A percentile compares a stretch with the other conserved stretches of the same genome.
These are phyloP conservation scores for Caenorhabditis inopinata DNA, from an alignment of 1,140 invertebrate genomes.

Conservation along the genomic window DNA sequence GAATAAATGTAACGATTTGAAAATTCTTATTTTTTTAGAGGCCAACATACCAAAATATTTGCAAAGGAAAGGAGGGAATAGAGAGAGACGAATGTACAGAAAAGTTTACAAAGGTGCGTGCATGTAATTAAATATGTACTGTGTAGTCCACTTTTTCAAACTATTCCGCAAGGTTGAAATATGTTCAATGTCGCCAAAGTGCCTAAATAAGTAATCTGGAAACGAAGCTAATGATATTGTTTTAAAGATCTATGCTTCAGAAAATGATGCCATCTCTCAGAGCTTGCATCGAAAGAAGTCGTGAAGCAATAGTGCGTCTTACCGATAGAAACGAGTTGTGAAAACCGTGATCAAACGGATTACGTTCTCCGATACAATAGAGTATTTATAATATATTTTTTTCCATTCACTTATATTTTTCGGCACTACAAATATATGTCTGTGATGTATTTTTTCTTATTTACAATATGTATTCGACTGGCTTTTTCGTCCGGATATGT, in stretches of 20 bases:
- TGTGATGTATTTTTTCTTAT: background rate
- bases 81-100: background rate
- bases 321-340: background rate
- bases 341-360: background rate
- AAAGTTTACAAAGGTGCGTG: slow-evolving; percentile 6
- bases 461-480: background rate
- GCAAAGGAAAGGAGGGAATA: background rate
- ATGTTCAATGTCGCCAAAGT: too few species aligned
- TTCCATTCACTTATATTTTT: background rate
- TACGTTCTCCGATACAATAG: background rate
- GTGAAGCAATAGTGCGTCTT: background rate
- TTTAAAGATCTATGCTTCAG: background rate
- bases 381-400: too few species aligned
- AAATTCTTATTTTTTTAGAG: background rate
- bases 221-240: too few species aligned
- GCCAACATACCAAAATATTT: background rate
- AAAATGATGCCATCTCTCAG: slow-evolving; percentile 17
- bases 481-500: background rate
- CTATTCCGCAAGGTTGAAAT: too few species aligned
- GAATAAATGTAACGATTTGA: background rate
- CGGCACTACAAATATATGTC: background rate
- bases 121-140: too few species aligned
- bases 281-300: background rate
- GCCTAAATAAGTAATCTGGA: too few species aligned
- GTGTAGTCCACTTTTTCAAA: too few species aligned